Evolutionary conservation across 2,888 invertebrate genomes (phyloP).

Genomic region (Melitaea athalia): DNA sequence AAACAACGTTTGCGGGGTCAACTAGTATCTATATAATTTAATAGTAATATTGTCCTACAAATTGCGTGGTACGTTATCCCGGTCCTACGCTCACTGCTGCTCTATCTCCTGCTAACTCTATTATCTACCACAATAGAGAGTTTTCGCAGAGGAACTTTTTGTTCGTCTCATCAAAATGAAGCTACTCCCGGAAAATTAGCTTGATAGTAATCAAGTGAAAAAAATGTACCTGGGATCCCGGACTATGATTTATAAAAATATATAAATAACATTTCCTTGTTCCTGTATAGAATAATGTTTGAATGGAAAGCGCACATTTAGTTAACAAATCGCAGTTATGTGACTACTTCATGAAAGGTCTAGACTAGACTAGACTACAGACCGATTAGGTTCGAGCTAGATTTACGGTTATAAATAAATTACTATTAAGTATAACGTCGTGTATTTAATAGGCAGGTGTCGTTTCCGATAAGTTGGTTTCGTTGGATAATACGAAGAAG

Average conservation of each 20-base stretch:
- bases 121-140: too few species aligned
- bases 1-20: too few species aligned
- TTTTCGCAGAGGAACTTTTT: too few species aligned
- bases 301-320: slow-evolving; percentile 19
- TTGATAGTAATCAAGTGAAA: too few species aligned
- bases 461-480: slow-evolving; percentile 16
- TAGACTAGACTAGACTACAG: slow-evolving; percentile 22
- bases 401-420: slow-evolving; percentile 11
- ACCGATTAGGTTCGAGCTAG: slow-evolving; percentile 11
- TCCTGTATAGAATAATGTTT: slow-evolving; percentile 7
- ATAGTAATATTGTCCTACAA: too few species aligned
- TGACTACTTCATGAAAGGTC: slow-evolving; percentile 32
- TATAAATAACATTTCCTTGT: not conserved
- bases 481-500: slow-evolving; percentile 16
- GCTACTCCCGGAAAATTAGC: too few species aligned
- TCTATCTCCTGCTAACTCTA: too few species aligned
- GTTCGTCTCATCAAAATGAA: too few species aligned
- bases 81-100: too few species aligned
- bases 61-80: too few species aligned
- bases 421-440: slow-evolving; percentile 22
- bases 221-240: too few species aligned
- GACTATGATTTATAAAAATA: not conserved
- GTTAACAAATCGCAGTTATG: slow-evolving; percentile 25
- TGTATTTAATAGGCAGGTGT: slow-evolving; percentile 6
- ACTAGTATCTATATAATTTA: too few species aligned